phyloP scores from a whole-genome alignment of 2,113 vertebrate genomes.

The Pseudorectes ferrugineus region DNA sequence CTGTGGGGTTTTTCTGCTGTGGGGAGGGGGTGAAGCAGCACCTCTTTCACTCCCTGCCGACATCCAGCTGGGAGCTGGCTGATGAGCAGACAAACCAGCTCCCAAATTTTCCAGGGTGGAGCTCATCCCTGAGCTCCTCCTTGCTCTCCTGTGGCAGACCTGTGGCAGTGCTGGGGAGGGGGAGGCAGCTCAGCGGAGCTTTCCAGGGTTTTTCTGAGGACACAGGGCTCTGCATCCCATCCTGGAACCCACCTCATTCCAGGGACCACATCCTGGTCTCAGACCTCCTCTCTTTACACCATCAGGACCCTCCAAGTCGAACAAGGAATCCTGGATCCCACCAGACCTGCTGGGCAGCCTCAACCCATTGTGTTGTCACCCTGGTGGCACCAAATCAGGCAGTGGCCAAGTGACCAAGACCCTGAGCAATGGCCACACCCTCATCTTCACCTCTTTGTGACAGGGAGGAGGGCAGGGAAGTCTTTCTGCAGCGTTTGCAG shows the following conservation, averaged over 20 bases:
- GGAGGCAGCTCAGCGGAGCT: not conserved
- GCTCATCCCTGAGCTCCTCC: not conserved
- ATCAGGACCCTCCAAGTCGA: not conserved
- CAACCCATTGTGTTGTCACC: accelerated
- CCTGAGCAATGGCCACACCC: not conserved
- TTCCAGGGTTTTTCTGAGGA: not conserved
- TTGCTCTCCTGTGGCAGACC: not conserved
- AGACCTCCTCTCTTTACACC: not conserved
- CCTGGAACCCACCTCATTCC: not conserved
- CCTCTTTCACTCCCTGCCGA: not conserved
- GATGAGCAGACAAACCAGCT: not conserved
- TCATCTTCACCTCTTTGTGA: not conserved
- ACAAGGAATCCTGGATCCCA: not conserved
- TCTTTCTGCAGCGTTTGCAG: not conserved
- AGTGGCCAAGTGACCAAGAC: accelerated
- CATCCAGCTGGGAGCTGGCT: not conserved
- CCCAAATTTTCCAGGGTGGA: not conserved
- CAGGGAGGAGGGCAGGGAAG: not conserved
- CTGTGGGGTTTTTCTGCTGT: not conserved
- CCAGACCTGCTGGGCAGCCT: not conserved
- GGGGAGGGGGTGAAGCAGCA: not conserved
- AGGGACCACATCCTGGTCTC: not conserved
- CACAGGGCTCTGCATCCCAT: accelerated
- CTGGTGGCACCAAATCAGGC: not conserved
- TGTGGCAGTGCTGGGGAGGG: not conserved